Base-by-base conservation (phyloP, 1,140 invertebrate species). In the Drosophila sproati region DNA sequence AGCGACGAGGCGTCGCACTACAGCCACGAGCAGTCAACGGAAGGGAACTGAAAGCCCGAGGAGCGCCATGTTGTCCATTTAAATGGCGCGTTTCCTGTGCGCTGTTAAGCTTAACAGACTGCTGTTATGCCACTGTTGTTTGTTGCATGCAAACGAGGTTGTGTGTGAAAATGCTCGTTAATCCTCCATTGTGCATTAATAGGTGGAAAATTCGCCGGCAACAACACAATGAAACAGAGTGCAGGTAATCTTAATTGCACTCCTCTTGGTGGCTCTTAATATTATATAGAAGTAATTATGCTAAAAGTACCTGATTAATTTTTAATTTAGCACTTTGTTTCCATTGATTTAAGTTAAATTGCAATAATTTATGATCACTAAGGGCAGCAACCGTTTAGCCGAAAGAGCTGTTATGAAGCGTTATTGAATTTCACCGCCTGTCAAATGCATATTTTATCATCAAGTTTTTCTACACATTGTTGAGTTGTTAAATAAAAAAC, bases 401-500 rank as follows among this genome's bases (percentile, higher is more conserved):
- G 28, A 31, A 39, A n/a, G 5, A 52, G 29, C 29, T 61, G 63
- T 62, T 8, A 20, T 20, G 20, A 20, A 12, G 34, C 35, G 62
- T 78, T 78, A 80, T 78, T 75, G 74, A 59, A 69, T 77, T 68
- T 80, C 80, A 80, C 73, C 70, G 85, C 85, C 80, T 89, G 85
- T 89, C 85, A 85, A 89, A 89, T 88, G 86, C 85, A 88, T 88
- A 81, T 85, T 78, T 74, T 73, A 85, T 55, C 63, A 77, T 69
- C 77, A 71, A 76, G 57, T 61, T 72, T 43, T 54, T 66, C 35
- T 32, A 5, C 20, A 47, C 47, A 34, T 48, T 52, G 34, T 68
- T 47, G 54, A 41, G 62, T 35, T 48, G 43, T 60, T 60, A 35
- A 60, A 28, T 60, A 43, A 32, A 60, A 6, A 43, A 59, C 8